Conservation (phyloP, 2,888 invertebrate genomes). For the Nezara viridula region DNA sequence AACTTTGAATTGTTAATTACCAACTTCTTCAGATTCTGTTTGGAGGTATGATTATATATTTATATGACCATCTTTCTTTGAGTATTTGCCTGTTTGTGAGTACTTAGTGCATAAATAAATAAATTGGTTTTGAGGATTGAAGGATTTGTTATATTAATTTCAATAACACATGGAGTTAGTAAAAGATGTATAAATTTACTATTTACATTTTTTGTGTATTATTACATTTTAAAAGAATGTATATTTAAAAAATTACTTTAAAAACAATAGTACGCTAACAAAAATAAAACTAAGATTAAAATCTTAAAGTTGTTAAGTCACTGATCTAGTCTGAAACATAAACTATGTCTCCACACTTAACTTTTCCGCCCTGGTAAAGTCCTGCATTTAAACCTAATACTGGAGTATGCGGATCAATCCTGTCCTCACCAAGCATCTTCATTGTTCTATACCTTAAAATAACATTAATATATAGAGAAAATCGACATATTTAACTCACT, state of each 20-base stretch:
- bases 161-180: background rate
- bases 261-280: background rate
- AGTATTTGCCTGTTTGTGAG: too few relatives aligned
- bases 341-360: slow-evolving; percentile 46
- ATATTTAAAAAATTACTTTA: background rate
- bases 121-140: too few relatives aligned
- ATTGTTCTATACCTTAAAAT: slow-evolving; percentile 45
- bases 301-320: background rate
- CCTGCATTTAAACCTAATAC: slow-evolving; percentile 51
- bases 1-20: too few relatives aligned
- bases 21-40: too few relatives aligned
- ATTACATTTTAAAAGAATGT: background rate
- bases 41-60: too few relatives aligned
- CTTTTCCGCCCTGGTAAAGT: slow-evolving; percentile 8
- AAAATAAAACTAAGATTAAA: background rate
- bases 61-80: too few relatives aligned
- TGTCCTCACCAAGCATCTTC: slow-evolving; percentile 55
- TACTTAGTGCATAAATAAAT: too few relatives aligned
- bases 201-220: background rate
- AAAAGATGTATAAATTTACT: background rate
- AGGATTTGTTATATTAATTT: background rate
- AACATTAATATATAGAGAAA: background rate
- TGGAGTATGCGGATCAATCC: slow-evolving; percentile 39
- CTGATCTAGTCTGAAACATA: slow-evolving; percentile 22
- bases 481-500: too few relatives aligned